Evolutionary conservation across 2,797 vertebrate species (phyloP), one percentile per base, ranked within the genome.

Genomic region (Hemitrygon akajei): DNA sequence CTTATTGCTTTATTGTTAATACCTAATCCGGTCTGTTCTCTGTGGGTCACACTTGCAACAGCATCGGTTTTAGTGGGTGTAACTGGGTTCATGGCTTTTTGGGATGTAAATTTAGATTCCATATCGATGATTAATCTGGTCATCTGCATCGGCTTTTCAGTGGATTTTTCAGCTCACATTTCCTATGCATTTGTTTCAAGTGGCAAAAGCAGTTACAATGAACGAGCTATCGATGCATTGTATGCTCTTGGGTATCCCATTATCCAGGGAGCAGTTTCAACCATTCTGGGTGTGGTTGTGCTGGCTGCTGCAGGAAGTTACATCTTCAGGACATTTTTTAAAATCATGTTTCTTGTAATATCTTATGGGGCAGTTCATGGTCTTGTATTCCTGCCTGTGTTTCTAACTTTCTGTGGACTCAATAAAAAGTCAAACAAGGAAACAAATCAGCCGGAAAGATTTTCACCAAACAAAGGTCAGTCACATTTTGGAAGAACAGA

Each of bases 61-160:
- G 96, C 95, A 27, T 98, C 98, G 1, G 97, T 98, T 81, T 96
- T 98, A 22, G 95, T 96, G 0, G 98, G 97, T 0, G 97, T 98
- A 47, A 94, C 95, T 0, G 98, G 98, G n/a, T 98, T 97, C 95
- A 98, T 98, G 98, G 93, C 96, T 0, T 96, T 97, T 79, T 98
- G 98, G 96, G 95, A 94, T 0, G 94, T 98, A 18, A 98, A 92
- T 94, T 96, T 98, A n/a, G 97, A 98, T 94, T 98, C 97, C 94
- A 97, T 98, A 95, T 98, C 98, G 84, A 97, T 98, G 97, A 98
- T 98, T 94, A 98, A 98, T 96, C 95, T 98, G 94, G 95, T 98
- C 92, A 98, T 98, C 95, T 98, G 98, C 94, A 97, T 98, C 7
- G 98, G 98, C 9, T 98, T 98, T 95, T 98, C 98, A 0, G 98